phyloP scores from a whole-genome alignment of 1,140 invertebrate genomes.

The Asobara japonica region DNA sequence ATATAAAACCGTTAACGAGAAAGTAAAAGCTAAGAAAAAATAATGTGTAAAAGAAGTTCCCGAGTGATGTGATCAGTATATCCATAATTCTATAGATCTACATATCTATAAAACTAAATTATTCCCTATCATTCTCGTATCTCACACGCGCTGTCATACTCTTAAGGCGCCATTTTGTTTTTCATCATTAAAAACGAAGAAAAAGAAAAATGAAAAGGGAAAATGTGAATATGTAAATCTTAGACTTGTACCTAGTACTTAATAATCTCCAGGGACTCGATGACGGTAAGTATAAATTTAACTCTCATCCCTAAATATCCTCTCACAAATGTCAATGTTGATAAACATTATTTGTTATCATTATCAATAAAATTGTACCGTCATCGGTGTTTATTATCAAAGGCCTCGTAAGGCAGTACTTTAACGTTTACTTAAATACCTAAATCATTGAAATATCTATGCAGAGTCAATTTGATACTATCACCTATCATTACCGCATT shows the following conservation, averaged over 20 bases:
- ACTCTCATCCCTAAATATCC: neutral
- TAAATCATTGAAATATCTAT: constrained; percentile 46
- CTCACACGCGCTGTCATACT: constrained; percentile 38
- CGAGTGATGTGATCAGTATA: neutral
- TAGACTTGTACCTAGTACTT: constrained; percentile 44
- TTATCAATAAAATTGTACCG: constrained; percentile 20
- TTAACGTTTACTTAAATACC: constrained; percentile 49
- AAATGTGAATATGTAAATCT: constrained; percentile 51
- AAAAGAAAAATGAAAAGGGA: too few relatives aligned
- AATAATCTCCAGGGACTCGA: constrained; percentile 62
- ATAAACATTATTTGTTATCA: neutral
- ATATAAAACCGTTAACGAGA: neutral
- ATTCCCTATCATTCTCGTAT: constrained; percentile 20
- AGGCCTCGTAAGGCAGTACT: constrained; percentile 63
- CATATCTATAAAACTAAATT: constrained; percentile 3
- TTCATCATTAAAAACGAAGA: constrained; percentile 27
- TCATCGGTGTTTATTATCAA: constrained; percentile 55
- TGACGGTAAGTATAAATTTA: constrained; percentile 38
- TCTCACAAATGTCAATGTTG: constrained; percentile 1
- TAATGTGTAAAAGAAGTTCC: neutral
- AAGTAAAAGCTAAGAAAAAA: neutral
- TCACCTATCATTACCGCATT: constrained; percentile 36
- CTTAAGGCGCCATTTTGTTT: constrained; percentile 32
- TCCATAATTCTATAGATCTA: neutral
- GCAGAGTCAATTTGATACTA: constrained; percentile 48